A percentile compares a stretch with the other conserved stretches of the same genome.
Evolutionary conservation across 1,140 invertebrate genomes (phyloP).

Genomic region (Solenopsis invicta): DNA sequence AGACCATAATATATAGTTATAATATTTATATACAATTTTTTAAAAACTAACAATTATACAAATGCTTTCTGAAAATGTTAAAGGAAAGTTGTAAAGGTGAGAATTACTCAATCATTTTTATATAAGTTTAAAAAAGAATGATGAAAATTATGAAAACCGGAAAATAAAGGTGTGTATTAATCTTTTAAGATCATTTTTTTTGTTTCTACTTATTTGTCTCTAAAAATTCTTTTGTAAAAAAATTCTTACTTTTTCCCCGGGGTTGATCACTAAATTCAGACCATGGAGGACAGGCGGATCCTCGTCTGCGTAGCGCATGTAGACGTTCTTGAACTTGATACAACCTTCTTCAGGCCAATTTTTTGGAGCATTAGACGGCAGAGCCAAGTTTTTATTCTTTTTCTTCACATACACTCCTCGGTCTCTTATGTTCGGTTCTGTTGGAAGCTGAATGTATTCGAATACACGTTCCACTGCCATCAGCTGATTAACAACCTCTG

Average conservation of each 20-base stretch:
- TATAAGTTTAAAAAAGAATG: too few species aligned
- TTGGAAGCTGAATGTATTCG: constrained; percentile 90
- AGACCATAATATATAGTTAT: too few species aligned
- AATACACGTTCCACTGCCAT: constrained; percentile 93
- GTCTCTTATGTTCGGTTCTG: constrained; percentile 87
- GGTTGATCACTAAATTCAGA: constrained; percentile 86
- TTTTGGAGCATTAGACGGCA: constrained; percentile 83
- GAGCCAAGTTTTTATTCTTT: constrained; percentile 80
- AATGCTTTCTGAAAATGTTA: too few species aligned
- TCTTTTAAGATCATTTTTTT: neutral
- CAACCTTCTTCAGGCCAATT: constrained; percentile 92
- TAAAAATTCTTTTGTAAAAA: neutral
- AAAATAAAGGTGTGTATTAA: too few species aligned
- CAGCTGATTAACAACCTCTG: constrained; percentile 93
- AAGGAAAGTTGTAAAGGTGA: too few species aligned
- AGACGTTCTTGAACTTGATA: constrained; percentile 88
- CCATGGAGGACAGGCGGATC: constrained; percentile 88
- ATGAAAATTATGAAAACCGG: too few species aligned
- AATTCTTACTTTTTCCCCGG: constrained; percentile 84
- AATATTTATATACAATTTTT: too few species aligned
- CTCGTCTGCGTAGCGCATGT: constrained; percentile 87
- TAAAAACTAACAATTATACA: too few species aligned
- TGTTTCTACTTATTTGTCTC: neutral
- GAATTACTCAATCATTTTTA: too few species aligned
- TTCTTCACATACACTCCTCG: constrained; percentile 82